A percentile compares a stretch with the other conserved stretches of the same genome.
These are phyloP conservation scores for Aphidoletes aphidimyza DNA, from an alignment of 2,888 invertebrate species.

Conservation along the genomic window DNA sequence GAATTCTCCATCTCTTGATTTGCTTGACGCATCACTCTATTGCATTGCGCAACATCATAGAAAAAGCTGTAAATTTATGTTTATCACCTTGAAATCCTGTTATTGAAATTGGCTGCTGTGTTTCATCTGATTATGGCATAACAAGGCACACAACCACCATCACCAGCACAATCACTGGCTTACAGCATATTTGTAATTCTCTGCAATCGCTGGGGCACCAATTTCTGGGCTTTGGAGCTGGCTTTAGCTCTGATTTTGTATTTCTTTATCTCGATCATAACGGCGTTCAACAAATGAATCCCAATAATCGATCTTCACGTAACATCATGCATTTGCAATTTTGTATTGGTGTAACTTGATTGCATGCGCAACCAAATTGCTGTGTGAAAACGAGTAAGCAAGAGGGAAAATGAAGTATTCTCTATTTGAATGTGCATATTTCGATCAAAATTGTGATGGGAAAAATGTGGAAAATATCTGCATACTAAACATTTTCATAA, in stretches of 20 bases:
- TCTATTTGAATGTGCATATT: neutral
- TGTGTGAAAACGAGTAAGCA: neutral
- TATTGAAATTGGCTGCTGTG: neutral
- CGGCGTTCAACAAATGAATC: slow-evolving; percentile 17
- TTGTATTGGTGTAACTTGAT: neutral
- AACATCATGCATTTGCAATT: slow-evolving; percentile 20
- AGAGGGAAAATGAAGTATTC: neutral
- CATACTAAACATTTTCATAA: slow-evolving; percentile 12
- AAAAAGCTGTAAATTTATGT: neutral
- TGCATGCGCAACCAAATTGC: neutral
- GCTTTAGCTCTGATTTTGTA: neutral
- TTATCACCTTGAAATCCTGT: neutral
- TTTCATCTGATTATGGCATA: neutral
- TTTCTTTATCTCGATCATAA: slow-evolving; percentile 15
- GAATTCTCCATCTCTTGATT: neutral
- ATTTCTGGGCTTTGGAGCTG: neutral
- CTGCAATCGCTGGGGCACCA: neutral
- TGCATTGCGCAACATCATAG: no score
- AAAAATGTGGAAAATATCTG: neutral
- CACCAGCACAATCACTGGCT: neutral
- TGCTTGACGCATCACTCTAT: no score
- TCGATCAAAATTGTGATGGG: slow-evolving; percentile 30
- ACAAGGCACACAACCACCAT: neutral
- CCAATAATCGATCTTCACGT: neutral
- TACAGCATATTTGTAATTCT: neutral